Base-by-base conservation (phyloP, 2,113 vertebrate species). In the Psittacus erithacus region DNA sequence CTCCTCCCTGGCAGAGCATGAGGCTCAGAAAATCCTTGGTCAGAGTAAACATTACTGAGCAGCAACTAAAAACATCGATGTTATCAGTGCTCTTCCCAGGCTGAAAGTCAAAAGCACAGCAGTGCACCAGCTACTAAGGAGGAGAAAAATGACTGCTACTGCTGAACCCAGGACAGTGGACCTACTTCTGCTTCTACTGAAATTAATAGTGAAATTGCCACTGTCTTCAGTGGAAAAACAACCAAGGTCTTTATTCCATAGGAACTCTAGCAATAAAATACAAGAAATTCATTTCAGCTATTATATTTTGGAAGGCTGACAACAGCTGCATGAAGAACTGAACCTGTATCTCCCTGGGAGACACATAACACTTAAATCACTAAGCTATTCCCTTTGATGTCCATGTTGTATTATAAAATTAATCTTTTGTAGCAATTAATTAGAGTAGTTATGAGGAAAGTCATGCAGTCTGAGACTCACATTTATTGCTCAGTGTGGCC, bases 401-500 rank as follows among this genome's bases (percentile, higher is more conserved):
- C 62, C 83, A 80, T 70, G 67, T 63, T 89, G 41, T 92, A 92
- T 96, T 88, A 95, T 92, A 94, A 96, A 95, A 96, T 95, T 93
- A 96, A 97, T 97, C 95, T 95, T 93, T 94, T 79, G 86, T 86
- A 95, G 75, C 94, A 97, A 97, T 98, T 97, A 98, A 98, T 97
- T 97, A 97, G 88, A 93, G 83, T 96, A 94, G 89, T 97, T 97
- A 97, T 70, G 82, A 96, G 92, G 92, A 96, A 97, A 94, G 73
- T 59, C 91, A 94, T 92, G 88, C 82, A 93, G 96, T 87, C 95
- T 86, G 96, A 96, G 93, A 86, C 83, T 90, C 64, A 63, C 81
- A 83, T 95, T 97, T 94, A 96, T 97, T 96, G 97, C 95, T 97
- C 94, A 96, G 60, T 93, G 74, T 90, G 89, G 92, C 88, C 79